These are phyloP conservation scores for Eustalomyia histrio DNA, from an alignment of 2,888 invertebrate species.

Conservation along the genomic window DNA sequence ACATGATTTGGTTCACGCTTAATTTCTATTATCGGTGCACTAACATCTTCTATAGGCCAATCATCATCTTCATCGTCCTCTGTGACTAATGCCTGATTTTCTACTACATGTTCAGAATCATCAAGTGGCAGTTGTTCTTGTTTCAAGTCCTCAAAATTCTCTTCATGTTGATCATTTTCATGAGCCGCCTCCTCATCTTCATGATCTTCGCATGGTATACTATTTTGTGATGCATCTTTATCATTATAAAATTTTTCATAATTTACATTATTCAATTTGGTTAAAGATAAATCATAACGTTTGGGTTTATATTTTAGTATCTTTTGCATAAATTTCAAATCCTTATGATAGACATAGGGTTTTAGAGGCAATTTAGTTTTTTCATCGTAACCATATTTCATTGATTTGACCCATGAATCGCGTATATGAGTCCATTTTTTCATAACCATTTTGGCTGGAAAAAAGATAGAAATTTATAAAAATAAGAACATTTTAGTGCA, in stretches of 20 bases:
- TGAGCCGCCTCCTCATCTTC: not conserved
- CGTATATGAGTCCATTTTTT: constrained; percentile 58
- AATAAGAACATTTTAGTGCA: no score
- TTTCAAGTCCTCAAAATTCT: constrained; percentile 10
- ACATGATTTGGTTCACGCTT: not conserved
- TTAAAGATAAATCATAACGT: constrained; percentile 13
- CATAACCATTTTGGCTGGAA: constrained; percentile 34
- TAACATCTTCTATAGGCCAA: constrained; percentile 28
- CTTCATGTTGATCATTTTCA: not conserved
- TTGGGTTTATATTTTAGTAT: constrained; percentile 40
- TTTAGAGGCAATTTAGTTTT: constrained; percentile 36
- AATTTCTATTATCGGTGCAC: not conserved
- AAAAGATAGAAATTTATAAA: no score
- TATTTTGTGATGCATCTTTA: constrained; percentile 4
- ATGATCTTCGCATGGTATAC: not conserved
- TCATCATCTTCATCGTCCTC: constrained; percentile 4
- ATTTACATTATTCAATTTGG: not conserved
- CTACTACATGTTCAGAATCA: not conserved
- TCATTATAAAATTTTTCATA: constrained; percentile 35
- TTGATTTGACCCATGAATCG: constrained; percentile 53
- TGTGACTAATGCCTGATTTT: not conserved
- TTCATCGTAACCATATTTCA: constrained; percentile 54
- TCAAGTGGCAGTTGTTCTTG: constrained; percentile 6
- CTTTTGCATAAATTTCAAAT: constrained; percentile 54
- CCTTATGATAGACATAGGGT: constrained; percentile 52